Conservation (phyloP, 2,797 vertebrate genomes). For the Myotis myotis region DNA sequence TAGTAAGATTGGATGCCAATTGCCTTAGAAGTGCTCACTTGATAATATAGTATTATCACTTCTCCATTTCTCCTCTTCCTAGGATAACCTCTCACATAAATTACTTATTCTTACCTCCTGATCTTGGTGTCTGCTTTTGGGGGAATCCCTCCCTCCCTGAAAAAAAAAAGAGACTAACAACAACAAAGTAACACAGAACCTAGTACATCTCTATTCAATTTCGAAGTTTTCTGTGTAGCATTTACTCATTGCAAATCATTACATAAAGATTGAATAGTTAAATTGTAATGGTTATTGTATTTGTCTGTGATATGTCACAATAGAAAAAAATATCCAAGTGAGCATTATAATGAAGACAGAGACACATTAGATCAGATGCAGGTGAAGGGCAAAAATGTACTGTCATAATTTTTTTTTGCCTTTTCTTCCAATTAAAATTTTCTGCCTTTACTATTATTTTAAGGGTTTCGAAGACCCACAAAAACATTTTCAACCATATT, state of each 20-base stretch:
- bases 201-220: neutral
- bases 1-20: neutral
- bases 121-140: neutral
- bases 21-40: neutral
- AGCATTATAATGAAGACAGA: neutral
- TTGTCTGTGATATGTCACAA: neutral
- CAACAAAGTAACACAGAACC: neutral
- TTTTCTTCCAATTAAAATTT: neutral
- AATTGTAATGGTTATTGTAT: neutral
- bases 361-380: neutral
- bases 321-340: neutral
- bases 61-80: neutral
- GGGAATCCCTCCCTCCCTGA: neutral
- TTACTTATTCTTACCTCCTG: neutral
- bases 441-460: neutral
- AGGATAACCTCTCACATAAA: neutral
- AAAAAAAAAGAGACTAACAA: neutral
- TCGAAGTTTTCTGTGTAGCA: neutral
- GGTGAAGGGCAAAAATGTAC: neutral
- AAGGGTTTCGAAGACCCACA: neutral
- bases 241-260: neutral
- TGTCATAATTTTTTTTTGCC: neutral
- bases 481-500: conserved; percentile 21
- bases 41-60: neutral
- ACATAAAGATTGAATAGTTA: neutral